These are phyloP conservation scores for Antheraea yamamai DNA, from an alignment of 2,888 invertebrate species.

Conservation along the genomic window DNA sequence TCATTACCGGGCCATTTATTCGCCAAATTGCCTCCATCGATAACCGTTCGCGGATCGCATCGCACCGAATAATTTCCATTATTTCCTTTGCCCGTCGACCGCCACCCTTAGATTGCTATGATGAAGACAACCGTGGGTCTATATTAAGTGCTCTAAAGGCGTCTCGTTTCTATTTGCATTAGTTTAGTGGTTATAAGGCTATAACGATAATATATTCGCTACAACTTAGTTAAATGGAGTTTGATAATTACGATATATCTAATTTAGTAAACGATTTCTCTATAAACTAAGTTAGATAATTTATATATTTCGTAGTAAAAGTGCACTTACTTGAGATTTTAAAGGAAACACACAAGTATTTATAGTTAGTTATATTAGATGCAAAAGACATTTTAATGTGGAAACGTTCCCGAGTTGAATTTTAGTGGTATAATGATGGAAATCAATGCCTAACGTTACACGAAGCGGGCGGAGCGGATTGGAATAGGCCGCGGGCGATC, in stretches of 20 bases:
- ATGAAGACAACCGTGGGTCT: conserved; percentile 48
- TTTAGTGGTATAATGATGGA: conserved; percentile 30
- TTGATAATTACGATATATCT: background rate
- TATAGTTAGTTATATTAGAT: background rate
- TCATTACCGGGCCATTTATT: conserved; percentile 54
- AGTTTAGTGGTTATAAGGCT: conserved; percentile 2
- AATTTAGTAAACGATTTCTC: background rate
- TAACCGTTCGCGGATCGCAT: conserved; percentile 57
- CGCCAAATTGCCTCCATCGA: conserved; percentile 68
- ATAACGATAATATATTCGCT: background rate
- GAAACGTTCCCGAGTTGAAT: conserved; percentile 18
- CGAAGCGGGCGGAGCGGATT: conserved; percentile 45
- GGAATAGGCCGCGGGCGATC: conserved; percentile 59
- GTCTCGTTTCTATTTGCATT: background rate
- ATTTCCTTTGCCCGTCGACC: conserved; percentile 54
- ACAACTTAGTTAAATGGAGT: background rate
- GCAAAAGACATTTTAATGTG: background rate
- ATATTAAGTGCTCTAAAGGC: conserved; percentile 36
- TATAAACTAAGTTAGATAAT: too few relatives aligned
- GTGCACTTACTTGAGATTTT: background rate
- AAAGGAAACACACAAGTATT: too few relatives aligned
- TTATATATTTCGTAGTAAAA: background rate
- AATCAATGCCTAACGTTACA: conserved; percentile 36
- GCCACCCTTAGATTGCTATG: conserved; percentile 48
- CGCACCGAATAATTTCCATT: conserved; percentile 64